A percentile compares a stretch with the other conserved stretches of the same genome.
These are phyloP conservation scores for Paradisaea rubra DNA, from an alignment of 2,113 vertebrate genomes.

Conservation along the genomic window DNA sequence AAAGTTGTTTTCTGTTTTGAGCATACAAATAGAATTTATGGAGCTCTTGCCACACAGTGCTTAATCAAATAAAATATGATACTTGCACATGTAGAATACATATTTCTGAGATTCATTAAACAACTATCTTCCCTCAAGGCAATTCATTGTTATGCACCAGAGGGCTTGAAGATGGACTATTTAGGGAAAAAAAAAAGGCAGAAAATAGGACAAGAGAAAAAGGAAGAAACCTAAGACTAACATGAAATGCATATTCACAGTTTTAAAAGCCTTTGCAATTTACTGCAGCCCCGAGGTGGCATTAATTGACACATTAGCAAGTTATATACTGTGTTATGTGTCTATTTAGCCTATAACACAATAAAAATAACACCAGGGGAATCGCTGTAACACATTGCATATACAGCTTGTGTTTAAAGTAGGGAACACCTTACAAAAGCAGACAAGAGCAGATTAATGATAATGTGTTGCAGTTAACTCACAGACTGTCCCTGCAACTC, in stretches of 20 bases:
- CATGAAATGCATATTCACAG: conserved; percentile 44
- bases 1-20: neutral
- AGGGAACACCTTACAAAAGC: neutral
- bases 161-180: conserved; percentile 9
- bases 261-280: conserved; percentile 60
- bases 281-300: conserved; percentile 35
- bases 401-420: neutral
- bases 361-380: conserved; percentile 48
- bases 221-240: conserved; percentile 16
- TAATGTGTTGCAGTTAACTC: neutral
- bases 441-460: neutral
- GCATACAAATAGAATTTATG: neutral
- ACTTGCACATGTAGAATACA: neutral
- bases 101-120: conserved; percentile 59
- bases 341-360: conserved; percentile 58
- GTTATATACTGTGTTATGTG: conserved; percentile 47
- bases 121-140: conserved; percentile 13
- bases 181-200: neutral
- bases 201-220: conserved; percentile 15
- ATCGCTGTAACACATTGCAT: conserved; percentile 24
- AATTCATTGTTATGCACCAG: conserved; percentile 57
- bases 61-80: conserved; percentile 26
- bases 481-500: neutral
- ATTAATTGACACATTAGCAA: conserved; percentile 65
- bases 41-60: neutral